These are phyloP conservation scores for Mylabris sibirica DNA, from an alignment of 2,888 invertebrate species.

Conservation along the genomic window DNA sequence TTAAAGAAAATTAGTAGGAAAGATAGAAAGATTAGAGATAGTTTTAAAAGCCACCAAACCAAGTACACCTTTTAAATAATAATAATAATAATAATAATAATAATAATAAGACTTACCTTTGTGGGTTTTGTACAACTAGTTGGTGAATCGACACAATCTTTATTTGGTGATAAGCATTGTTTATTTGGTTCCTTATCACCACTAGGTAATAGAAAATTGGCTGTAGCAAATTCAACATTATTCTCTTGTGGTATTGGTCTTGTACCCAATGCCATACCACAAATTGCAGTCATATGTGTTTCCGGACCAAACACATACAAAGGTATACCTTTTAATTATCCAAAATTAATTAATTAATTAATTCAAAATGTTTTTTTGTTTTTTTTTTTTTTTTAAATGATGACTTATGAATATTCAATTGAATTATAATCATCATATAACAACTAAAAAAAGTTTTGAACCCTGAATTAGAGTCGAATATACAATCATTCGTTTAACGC, in stretches of 20 bases:
- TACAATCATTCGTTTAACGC: no score
- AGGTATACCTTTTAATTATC: conserved; percentile 80
- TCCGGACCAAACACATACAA: conserved; percentile 98
- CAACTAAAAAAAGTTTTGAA: no score
- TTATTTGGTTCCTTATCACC: conserved; percentile 64
- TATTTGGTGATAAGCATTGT: conserved; percentile 34
- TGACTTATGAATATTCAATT: no score
- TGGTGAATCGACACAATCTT: conserved; percentile 20
- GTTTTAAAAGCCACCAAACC: neutral
- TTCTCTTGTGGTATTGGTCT: conserved; percentile 76
- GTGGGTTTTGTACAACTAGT: conserved; percentile 26
- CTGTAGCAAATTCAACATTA: conserved; percentile 79
- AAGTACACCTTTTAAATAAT: neutral
- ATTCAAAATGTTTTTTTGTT: no score
- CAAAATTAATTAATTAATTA: no score
- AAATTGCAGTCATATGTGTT: conserved; percentile 99
- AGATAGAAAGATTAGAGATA: no score
- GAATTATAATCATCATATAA: no score
- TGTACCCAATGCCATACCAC: conserved; percentile 95
- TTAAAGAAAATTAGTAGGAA: no score
- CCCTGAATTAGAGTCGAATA: no score
- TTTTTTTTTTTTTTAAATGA: no score
- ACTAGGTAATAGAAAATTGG: conserved; percentile 86
- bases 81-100: no score
- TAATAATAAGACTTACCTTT: conserved; percentile 28